A percentile compares a stretch with the other conserved stretches of the same genome.
Evolutionary conservation across 2,797 vertebrate genomes (phyloP).

Genomic region (Sciurus vulgaris): DNA sequence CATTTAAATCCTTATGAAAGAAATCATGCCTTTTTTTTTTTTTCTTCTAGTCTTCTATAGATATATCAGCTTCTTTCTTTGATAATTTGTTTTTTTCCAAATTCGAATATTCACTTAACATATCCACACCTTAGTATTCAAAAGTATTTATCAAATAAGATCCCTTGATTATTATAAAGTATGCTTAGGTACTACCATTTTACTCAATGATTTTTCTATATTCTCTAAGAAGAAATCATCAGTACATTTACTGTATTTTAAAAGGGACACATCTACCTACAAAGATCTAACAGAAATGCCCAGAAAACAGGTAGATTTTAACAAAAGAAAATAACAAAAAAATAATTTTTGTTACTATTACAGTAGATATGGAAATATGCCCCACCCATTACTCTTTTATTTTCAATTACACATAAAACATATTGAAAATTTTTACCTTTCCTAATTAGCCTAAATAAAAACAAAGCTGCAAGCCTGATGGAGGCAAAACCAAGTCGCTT

Average conservation of each 20-base stretch:
- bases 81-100: too few relatives aligned
- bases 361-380: neutral
- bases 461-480: neutral
- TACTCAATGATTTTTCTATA: neutral
- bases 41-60: too few relatives aligned
- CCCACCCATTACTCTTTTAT: neutral
- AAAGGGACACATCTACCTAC: neutral
- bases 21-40: too few relatives aligned
- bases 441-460: neutral
- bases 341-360: neutral
- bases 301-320: neutral
- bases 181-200: neutral
- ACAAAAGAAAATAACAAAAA: neutral
- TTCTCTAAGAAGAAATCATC: neutral
- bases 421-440: neutral
- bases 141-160: neutral
- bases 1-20: too few relatives aligned
- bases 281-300: neutral
- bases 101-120: too few relatives aligned
- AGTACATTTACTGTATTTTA: neutral
- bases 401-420: neutral
- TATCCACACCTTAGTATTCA: neutral
- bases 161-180: neutral
- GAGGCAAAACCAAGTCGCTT: neutral
- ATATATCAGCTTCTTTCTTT: too few relatives aligned